These are phyloP conservation scores for Chirona hameri DNA, from an alignment of 2,888 invertebrate genomes.

Conservation along the genomic window DNA sequence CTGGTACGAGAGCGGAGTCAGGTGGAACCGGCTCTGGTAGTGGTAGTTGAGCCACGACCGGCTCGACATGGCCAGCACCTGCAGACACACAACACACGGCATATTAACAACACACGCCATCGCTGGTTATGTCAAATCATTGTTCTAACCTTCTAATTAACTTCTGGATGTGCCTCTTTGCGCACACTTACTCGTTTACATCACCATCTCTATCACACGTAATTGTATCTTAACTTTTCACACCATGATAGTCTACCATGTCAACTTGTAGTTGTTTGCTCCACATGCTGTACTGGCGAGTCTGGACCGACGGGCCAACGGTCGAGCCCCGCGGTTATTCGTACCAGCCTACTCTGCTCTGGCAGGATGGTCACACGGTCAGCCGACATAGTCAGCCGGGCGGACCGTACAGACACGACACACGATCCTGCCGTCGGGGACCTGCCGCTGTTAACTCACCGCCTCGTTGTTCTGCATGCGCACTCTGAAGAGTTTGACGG, in stretches of 20 bases:
- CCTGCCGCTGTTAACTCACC: slow-evolving; percentile 51
- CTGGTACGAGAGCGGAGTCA: slow-evolving; percentile 94
- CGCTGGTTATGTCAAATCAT: too few relatives aligned
- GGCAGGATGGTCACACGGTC: background rate
- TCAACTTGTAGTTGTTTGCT: too few relatives aligned
- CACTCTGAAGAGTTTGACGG: slow-evolving; percentile 94
- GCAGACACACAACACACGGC: background rate
- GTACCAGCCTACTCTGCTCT: background rate
- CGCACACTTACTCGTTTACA: too few relatives aligned
- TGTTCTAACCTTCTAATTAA: too few relatives aligned
- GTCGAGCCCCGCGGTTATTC: background rate
- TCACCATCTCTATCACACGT: too few relatives aligned
- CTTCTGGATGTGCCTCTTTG: too few relatives aligned
- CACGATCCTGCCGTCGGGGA: background rate
- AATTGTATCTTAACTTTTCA: too few relatives aligned
- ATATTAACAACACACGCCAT: too few relatives aligned
- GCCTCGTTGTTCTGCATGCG: slow-evolving; percentile 94
- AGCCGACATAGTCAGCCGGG: background rate
- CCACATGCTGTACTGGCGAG: background rate
- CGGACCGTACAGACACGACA: background rate
- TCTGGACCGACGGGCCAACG: background rate
- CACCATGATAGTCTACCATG: too few relatives aligned
- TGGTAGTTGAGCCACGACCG: slow-evolving; percentile 98
- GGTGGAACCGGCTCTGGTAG: slow-evolving; percentile 90
- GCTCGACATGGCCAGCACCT: slow-evolving; percentile 90